Evolutionary conservation across 2,113 vertebrate species (phyloP).

Genomic region (Gulo gulo): DNA sequence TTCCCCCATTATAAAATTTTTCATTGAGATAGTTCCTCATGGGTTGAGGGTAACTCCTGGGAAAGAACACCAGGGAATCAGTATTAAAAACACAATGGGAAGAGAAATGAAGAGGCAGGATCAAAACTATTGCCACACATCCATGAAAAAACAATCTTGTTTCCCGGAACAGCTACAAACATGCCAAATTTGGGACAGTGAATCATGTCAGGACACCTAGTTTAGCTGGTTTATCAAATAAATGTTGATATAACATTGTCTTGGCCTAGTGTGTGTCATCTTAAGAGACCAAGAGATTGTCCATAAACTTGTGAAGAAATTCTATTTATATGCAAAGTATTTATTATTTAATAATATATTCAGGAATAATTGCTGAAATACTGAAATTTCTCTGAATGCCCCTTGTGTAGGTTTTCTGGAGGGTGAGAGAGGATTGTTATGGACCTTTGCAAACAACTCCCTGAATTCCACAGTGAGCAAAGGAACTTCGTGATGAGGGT

Average conservation of each 20-base stretch:
- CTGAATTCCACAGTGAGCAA: neutral
- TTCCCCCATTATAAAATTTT: neutral
- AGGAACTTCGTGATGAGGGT: neutral
- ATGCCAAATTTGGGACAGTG: neutral
- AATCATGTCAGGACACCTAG: neutral
- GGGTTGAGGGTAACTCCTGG: neutral
- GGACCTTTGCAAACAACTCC: neutral
- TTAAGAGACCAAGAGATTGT: constrained; percentile 1
- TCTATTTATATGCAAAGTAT: constrained; percentile 29
- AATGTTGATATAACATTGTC: neutral
- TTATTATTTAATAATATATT: constrained; percentile 17
- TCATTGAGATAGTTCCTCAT: neutral
- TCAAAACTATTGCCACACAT: neutral
- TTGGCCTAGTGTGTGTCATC: neutral
- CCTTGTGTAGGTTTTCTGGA: neutral
- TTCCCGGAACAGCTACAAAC: neutral
- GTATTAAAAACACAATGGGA: neutral
- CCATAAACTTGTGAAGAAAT: constrained; percentile 39
- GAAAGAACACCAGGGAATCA: neutral
- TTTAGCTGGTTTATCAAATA: neutral
- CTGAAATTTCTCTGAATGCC: neutral
- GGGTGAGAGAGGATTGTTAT: neutral
- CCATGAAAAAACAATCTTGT: neutral
- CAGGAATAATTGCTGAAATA: neutral
- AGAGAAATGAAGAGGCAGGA: neutral